Base-by-base conservation (phyloP, 2,888 invertebrate genomes). In the Deilephila elpenor region DNA sequence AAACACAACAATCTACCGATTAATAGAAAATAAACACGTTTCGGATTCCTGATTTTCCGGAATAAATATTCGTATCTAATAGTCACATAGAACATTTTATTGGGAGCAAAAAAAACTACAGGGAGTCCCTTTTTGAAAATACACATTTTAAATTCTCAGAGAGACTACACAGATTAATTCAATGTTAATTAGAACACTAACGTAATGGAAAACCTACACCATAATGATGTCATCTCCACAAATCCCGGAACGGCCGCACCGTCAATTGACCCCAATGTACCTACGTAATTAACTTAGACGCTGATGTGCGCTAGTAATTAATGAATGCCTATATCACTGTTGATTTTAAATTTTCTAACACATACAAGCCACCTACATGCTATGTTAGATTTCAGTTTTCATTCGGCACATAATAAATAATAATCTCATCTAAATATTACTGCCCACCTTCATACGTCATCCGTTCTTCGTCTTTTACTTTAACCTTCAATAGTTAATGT, bases 261-360 rank as follows among this genome's bases (percentile, higher is more conserved):
- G 34, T 32, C 32, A 62, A 62, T 62, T 62, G 61, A 62, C 61
- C 64, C 64, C 64, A 44, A 67, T 67, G 64, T 7, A 32, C 61
- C 6, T n/a, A 19, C 19, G 19, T 34, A 17, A 62, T 60, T 34
- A 34, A 34, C n/a, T 34, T 19, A 61, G 19, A 62, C 14, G 32
- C 56, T 56, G n/a, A 56, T 56, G 56, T 56, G 6, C 19, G 34
- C 61, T 2, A 17, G 34, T 62, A 62, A 62, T 62, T 62, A 44
- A 62, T 32, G 19, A 34, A 61, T 11, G n/a, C 19, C 60, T 60
- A 29, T 1, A 29, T 14, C 29, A 60, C 29, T 60, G n/a, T 25
- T 59, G 11, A 59, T 59, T 59, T 59, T 11, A 44, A 37, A 37
- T 37, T 32, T 32, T 32, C 32, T 32, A 51, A 51, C 51, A 51